A percentile compares a stretch with the other conserved stretches of the same genome.
Evolutionary conservation across 1,140 invertebrate species (phyloP).

Genomic region (Frieseomelitta varia): DNA sequence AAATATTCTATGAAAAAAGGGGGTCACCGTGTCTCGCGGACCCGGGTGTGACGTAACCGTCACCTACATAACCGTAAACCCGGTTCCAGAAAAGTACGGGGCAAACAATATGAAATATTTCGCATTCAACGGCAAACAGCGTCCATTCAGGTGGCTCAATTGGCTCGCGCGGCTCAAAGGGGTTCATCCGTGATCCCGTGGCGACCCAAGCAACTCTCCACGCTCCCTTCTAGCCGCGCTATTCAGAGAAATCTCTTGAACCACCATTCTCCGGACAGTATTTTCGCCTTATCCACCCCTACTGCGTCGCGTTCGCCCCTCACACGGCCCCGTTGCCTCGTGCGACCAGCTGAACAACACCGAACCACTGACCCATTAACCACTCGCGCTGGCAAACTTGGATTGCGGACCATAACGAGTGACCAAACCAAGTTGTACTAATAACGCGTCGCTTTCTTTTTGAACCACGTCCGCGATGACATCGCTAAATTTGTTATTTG

Average conservation of each 20-base stretch:
- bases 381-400: too few species aligned
- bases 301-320: neutral
- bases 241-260: constrained; percentile 1
- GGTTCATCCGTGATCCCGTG: neutral
- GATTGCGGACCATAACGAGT: too few species aligned
- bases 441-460: too few species aligned
- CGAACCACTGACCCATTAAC: constrained; percentile 38
- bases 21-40: neutral
- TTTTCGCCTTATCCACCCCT: neutral
- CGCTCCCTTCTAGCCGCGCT: neutral
- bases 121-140: constrained; percentile 1
- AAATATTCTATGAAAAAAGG: too few species aligned
- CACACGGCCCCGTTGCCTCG: neutral
- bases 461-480: too few species aligned
- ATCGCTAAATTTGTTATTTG: too few species aligned
- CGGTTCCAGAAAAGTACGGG: neutral
- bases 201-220: neutral
- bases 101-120: constrained; percentile 10
- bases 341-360: constrained; percentile 11
- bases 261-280: too few species aligned
- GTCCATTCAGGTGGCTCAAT: neutral
- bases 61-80: too few species aligned
- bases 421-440: too few species aligned
- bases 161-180: neutral
- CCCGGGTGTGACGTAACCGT: too few species aligned